Percentiles rank a stretch among this genome's conserved stretches.
Evolutionary conservation across 2,888 invertebrate genomes (phyloP).

Genomic region (Cryptus armator): DNA sequence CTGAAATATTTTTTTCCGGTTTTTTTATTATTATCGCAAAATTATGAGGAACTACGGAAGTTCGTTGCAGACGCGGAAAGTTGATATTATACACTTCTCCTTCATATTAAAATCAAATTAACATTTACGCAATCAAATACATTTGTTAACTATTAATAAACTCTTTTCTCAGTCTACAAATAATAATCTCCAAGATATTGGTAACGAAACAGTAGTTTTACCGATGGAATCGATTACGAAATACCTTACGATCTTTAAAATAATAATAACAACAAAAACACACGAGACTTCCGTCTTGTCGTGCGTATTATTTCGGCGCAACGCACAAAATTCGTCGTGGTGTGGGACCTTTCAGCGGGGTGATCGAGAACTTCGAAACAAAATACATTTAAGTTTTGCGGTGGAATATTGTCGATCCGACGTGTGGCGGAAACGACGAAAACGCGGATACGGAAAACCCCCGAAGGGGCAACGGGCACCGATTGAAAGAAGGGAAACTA

Average conservation of each 20-base stretch:
- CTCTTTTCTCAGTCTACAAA: no score
- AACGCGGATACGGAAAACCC: not conserved
- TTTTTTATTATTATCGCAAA: no score
- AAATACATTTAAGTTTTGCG: slow-evolving; percentile 74
- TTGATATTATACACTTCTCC: no score
- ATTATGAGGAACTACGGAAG: no score
- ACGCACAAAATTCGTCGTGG: slow-evolving; percentile 15
- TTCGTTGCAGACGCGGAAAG: no score
- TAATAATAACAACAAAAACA: not conserved
- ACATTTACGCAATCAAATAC: no score
- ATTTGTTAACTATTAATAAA: no score
- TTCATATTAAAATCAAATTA: no score
- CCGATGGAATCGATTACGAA: not conserved
- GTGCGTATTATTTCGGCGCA: slow-evolving; percentile 20
- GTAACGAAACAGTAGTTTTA: no score
- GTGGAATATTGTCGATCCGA: slow-evolving; percentile 44
- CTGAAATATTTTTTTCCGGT: no score
- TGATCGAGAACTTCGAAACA: slow-evolving; percentile 67
- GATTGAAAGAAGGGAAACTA: slow-evolving; percentile 26
- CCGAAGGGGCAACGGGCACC: not conserved
- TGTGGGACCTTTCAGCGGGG: not conserved
- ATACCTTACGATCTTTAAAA: not conserved
- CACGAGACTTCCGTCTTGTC: slow-evolving; percentile 21
- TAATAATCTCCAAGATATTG: no score
- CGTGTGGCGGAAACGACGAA: slow-evolving; percentile 27